Evolutionary conservation across 2,797 vertebrate species (phyloP), one percentile per base, ranked within the genome.

Genomic region (Xiphorhynchus erythropygius): DNA sequence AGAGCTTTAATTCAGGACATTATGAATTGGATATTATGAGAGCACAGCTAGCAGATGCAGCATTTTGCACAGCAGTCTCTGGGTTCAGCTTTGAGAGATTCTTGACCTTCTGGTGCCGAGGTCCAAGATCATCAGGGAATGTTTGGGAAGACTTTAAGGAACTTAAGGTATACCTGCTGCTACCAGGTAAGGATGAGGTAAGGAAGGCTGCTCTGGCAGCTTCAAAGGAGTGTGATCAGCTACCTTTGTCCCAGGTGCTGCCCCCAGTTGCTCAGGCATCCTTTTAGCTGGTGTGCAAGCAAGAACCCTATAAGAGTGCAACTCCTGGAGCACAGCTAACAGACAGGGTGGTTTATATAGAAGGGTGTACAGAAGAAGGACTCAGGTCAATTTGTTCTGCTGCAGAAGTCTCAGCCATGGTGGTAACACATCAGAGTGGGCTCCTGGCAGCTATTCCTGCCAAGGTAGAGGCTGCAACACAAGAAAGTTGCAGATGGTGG

Each of bases 221-320:
- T 78, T 75, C 41, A 28, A 60, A 56, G 0, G 0, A 79, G 10
- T 1, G 0, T 13, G 6, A 32, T 44, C 28, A 81, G 13, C 39
- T 77, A 21, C 50, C 50, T 16, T 49, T 64, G 9, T 39, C 30
- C 8, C 35, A 50, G 4, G 9, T 85, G 10, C 74, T 94, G 67
- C 4, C 10, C 12, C 9, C 18, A n/a, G 4, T 10, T 30, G 42
- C 21, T 60, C 69, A 67, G 42, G 33, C 41, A 37, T 6, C 6
- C 50, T 68, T 79, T 69, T 10, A 85, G 30, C 11, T 3, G 5
- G 6, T 62, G 37, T 24, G 84, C 14, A 24, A 15, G 46, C 18
- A 37, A 42, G 39, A 35, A 32, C 55, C 53, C 8, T 6, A 2
- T n/a, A 15, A 24, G 33, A 42, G 15, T 4, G 6, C 10, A 90